Conservation (phyloP, 1,140 invertebrate species). For the Caenorhabditis briggsae region DNA sequence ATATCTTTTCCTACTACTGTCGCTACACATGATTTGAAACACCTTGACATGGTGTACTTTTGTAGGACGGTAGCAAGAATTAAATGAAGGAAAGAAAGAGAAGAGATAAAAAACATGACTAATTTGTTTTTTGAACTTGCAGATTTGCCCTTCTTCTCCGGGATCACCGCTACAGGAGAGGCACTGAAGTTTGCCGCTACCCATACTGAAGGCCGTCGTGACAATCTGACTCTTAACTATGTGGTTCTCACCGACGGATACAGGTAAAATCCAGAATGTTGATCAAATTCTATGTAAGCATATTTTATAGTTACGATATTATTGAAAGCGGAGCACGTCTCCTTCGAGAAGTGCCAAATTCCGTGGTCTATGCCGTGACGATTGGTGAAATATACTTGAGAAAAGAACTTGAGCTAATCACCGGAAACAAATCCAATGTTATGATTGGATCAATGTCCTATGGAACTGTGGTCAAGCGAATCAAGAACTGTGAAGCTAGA, state of each 20-base stretch:
- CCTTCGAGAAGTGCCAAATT: neutral
- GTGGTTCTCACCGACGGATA: slow-evolving; percentile 60
- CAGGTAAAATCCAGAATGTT: neutral
- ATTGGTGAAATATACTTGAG: slow-evolving; percentile 38
- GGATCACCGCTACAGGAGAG: slow-evolving; percentile 61
- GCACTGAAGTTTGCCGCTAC: slow-evolving; percentile 52
- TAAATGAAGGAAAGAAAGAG: no score
- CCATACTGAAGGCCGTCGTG: slow-evolving; percentile 40
- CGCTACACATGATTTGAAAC: slow-evolving; percentile 42
- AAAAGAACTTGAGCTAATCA: slow-evolving; percentile 19
- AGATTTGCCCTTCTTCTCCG: slow-evolving; percentile 61
- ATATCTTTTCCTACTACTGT: slow-evolving; percentile 7
- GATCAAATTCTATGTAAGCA: neutral
- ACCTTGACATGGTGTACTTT: slow-evolving; percentile 48
- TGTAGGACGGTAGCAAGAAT: neutral
- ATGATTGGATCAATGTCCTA: slow-evolving; percentile 44
- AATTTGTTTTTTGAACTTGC: slow-evolving; percentile 30
- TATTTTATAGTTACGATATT: slow-evolving; percentile 20
- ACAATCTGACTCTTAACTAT: slow-evolving; percentile 35
- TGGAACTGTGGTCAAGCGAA: slow-evolving; percentile 14
- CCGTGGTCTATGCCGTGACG: slow-evolving; percentile 15
- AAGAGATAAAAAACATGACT: slow-evolving; percentile 35
- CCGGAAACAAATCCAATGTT: neutral
- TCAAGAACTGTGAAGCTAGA: slow-evolving; percentile 24
- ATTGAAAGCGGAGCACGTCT: neutral